A percentile compares a stretch with the other conserved stretches of the same genome.
Evolutionary conservation across 2,797 vertebrate genomes (phyloP).

Genomic region (Hyperoplus immaculatus): DNA sequence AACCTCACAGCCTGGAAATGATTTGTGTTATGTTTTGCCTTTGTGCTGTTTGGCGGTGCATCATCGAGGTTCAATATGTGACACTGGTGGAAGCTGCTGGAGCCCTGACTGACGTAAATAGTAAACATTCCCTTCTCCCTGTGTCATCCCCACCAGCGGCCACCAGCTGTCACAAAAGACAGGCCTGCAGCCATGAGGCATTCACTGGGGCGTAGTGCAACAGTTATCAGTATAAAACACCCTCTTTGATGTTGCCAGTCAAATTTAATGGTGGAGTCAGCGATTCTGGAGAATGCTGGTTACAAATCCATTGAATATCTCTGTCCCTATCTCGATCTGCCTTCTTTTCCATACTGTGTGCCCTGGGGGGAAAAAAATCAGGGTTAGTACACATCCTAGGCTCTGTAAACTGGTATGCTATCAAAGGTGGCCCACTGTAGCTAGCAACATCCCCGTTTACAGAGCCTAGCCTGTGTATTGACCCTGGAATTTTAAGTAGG

Average conservation of each 20-base stretch:
- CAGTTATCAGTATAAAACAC: slow-evolving; percentile 9
- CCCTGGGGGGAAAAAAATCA: no score
- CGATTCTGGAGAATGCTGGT: no score
- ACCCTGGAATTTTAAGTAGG: no score
- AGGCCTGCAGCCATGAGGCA: slow-evolving; percentile 30
- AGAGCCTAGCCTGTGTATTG: no score
- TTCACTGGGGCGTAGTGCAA: slow-evolving; percentile 8
- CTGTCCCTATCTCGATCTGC: no score
- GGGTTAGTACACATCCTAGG: no score
- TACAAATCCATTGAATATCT: no score
- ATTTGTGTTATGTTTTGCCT: slow-evolving; percentile 7
- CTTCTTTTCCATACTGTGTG: no score
- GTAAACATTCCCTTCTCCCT: slow-evolving; percentile 29
- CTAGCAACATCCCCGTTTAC: no score
- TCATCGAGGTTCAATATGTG: slow-evolving; percentile 10
- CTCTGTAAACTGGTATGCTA: no score
- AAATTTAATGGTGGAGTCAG: not conserved
- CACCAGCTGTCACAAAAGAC: slow-evolving; percentile 36
- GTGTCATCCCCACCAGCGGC: slow-evolving; percentile 23
- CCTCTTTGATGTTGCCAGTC: slow-evolving; percentile 7
- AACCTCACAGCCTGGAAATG: not conserved
- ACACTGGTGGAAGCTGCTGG: slow-evolving; percentile 8
- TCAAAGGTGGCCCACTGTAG: no score
- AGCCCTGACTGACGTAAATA: slow-evolving; percentile 26
- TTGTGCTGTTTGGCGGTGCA: not conserved